Base-by-base conservation (phyloP, 2,113 vertebrate genomes). In the Nerophis ophidion region DNA sequence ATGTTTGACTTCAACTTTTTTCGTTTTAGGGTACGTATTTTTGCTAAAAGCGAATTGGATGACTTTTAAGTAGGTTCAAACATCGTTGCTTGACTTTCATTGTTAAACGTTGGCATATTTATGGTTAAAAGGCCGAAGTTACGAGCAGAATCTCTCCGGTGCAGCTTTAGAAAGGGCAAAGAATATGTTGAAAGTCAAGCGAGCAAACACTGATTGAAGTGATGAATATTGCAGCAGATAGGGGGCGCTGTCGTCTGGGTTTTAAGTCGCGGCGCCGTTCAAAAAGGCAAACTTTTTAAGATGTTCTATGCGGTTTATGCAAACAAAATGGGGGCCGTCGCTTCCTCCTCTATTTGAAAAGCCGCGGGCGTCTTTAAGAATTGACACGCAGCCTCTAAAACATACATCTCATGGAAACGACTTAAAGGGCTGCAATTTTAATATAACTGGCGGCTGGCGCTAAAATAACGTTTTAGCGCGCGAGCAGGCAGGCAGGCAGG, bases 371-470 rank as follows among this genome's bases (percentile, higher is more conserved):
- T 81, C 74, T 83, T 89, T 86, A 86, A 87, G 74, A 87, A 86
- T 85, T 88, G 84, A 87, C 79, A 86, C 63, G 71, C 66, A 44
- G 40, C 81, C 82, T 89, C 86, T 85, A 86, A 88, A 88, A 86
- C 85, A 89, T 79, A 81, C 82, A 85, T 83, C 79, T 86, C 70
- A 80, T 82, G 79, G 84, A 87, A 86, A 81, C 76, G 80, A 85
- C 78, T 89, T 88, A 81, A 87, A 88, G 80, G 74, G 79, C 69
- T 89, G 82, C 81, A 89, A 89, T 86, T 89, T 86, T 86, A 83
- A 89, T 88, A 88, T 84, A 86, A 86, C 87, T 90, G 81, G 81
- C 83, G 80, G 82, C 71, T 61, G 77, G 68, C 26, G 26, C 26
- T 77, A 75, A 84, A 87, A 85, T 76, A 84, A 63, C 79, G 86